Conservation (phyloP, 2,888 invertebrate species). For the Lasioglossum oenotherae region DNA sequence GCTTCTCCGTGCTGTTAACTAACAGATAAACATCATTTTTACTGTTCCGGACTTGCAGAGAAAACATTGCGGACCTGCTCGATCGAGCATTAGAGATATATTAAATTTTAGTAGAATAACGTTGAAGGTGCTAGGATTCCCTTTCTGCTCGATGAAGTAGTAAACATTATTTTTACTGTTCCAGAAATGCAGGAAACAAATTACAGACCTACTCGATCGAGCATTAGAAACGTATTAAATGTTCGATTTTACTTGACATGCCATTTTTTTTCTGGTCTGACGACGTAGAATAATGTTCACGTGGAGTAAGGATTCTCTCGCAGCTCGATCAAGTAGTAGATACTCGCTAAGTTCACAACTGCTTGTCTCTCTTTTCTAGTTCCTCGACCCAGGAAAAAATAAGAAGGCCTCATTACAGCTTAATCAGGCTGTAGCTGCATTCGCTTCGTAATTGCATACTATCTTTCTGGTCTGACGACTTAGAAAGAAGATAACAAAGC, state of each 20-base stretch:
- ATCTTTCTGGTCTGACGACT: conserved; percentile 1
- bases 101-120: neutral
- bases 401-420: neutral
- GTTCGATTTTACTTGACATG: too few species aligned
- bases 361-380: neutral
- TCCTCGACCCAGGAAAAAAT: neutral
- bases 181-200: too few species aligned
- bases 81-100: neutral
- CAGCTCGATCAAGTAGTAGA: too few species aligned
- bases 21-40: neutral
- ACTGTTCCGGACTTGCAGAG: too few species aligned
- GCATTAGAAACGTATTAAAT: neutral
- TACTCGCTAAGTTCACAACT: neutral
- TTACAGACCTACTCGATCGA: too few species aligned
- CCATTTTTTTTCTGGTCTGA: too few species aligned
- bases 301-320: too few species aligned
- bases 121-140: too few species aligned
- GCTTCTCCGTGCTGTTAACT: neutral
- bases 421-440: neutral
- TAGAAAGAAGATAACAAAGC: neutral
- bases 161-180: too few species aligned
- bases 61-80: neutral
- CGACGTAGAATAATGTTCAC: neutral
- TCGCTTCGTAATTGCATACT: neutral
- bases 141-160: too few species aligned